A percentile compares a stretch with the other conserved stretches of the same genome.
phyloP scores from a whole-genome alignment of 2,797 vertebrate genomes.

The Acestrorhynchus altus region DNA sequence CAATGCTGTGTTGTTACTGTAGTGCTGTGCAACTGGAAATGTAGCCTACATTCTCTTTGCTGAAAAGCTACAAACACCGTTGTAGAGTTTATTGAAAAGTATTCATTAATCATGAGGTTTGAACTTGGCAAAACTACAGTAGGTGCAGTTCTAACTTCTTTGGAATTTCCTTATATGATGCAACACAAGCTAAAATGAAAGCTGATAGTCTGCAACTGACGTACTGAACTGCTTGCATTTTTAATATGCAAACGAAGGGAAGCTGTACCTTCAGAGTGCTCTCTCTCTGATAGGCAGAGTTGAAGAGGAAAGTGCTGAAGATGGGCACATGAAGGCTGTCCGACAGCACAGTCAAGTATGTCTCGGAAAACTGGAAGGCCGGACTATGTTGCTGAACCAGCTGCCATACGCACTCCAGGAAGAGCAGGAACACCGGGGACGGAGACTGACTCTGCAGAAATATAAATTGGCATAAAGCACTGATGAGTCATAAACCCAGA shows the following conservation, averaged over 20 bases:
- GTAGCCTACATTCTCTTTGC: neutral
- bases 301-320: slow-evolving; percentile 91
- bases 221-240: neutral
- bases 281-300: slow-evolving; percentile 81
- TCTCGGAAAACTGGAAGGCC: slow-evolving; percentile 90
- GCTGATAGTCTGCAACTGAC: neutral
- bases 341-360: slow-evolving; percentile 88
- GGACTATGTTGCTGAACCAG: slow-evolving; percentile 82
- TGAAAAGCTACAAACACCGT: neutral
- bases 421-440: slow-evolving; percentile 86
- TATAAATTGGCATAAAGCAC: neutral
- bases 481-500: neutral
- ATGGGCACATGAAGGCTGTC: slow-evolving; percentile 86
- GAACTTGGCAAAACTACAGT: neutral
- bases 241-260: neutral
- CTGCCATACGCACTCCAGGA: slow-evolving; percentile 89
- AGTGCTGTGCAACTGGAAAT: neutral
- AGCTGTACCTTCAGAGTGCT: slow-evolving; percentile 55
- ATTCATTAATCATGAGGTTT: neutral
- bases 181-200: neutral
- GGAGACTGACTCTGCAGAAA: slow-evolving; percentile 57
- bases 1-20: neutral
- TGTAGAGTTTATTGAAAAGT: neutral
- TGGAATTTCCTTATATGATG: neutral
- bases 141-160: neutral